Evolutionary conservation across 64 coral and sea anemone species (phyloP), one percentile per base, ranked within the genome.

Genomic region (Cladopsammia gracilis): DNA sequence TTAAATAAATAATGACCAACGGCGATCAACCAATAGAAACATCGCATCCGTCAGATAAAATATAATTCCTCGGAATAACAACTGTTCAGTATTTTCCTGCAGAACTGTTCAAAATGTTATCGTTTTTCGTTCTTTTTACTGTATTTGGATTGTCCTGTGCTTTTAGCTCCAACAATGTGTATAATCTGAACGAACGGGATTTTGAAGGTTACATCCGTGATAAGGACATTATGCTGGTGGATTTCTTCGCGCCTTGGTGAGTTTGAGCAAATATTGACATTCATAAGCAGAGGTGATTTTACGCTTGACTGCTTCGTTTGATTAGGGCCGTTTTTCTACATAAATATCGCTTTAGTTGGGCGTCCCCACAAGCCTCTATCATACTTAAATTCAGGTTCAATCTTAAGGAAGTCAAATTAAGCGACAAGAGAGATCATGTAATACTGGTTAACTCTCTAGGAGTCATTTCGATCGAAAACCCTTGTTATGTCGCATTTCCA

Each of bases 171-270:
- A 68, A 64, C 3, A 94, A 94, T 87, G 96, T 98, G 23, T 98
- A 80, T 23, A 74, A 88, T 12, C 85, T 98, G 5, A 93, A 98
- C 48, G 92, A 82, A 16, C 87, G 15, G 7, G 86, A 93, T 57
- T 98, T 98, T 23, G 96, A 90, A 5, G 48, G 83, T 3, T 88
- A 94, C 58, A 26, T 94, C 10, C 82, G 75, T 8, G 96, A 98
- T 43, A 98, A 98, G 58, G 92, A 98, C 72, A 56, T 98, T 2
- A 98, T 98, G 96, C 76, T 98, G 48, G 96, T 98, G 15, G 96
- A 98, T 16, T 98, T 98, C 62, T 98, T 79, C 83, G 83, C 96
- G 7, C 96, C 96, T 2, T 98, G 96, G 96, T 98, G 73, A 73
- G 96, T 94, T 10, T 13, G 24, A 44, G 5, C 16, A 82, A 84